A percentile compares a stretch with the other conserved stretches of the same genome.
phyloP scores from a whole-genome alignment of 2,797 vertebrate genomes.

The Dendrocincla fuliginosa region DNA sequence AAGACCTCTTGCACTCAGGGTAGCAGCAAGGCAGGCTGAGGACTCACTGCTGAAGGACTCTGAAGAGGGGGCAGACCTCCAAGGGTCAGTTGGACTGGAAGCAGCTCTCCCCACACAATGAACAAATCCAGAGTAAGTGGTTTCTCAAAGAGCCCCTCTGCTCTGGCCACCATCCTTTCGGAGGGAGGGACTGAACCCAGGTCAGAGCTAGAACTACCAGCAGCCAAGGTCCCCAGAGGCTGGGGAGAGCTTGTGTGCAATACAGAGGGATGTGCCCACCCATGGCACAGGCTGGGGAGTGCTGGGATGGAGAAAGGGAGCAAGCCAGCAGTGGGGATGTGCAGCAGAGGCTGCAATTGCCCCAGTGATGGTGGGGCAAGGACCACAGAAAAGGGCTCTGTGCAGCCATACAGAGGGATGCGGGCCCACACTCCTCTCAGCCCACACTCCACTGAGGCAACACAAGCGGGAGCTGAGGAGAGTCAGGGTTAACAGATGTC shows the following conservation, averaged over 20 bases:
- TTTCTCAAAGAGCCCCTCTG: not conserved
- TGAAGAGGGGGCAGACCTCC: not conserved
- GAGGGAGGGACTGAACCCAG: not conserved
- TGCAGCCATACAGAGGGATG: fast-evolving
- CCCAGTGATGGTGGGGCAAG: not conserved
- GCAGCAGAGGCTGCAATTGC: not conserved
- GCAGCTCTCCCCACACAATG: fast-evolving
- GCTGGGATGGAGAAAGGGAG: not conserved
- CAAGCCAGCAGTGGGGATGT: not conserved
- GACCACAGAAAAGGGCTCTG: not conserved
- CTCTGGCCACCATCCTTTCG: not conserved
- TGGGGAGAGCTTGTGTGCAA: not conserved
- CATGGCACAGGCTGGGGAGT: fast-evolving
- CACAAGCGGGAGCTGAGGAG: not conserved
- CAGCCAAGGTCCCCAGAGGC: not conserved
- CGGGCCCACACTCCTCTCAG: not conserved
- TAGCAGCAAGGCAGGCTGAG: not conserved
- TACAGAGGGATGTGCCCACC: not conserved
- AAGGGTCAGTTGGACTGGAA: not conserved
- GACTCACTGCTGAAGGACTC: not conserved
- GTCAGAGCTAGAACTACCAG: not conserved
- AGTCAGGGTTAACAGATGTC: not conserved
- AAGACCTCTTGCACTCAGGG: not conserved
- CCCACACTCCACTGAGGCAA: fast-evolving
- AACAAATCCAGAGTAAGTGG: not conserved